These are phyloP conservation scores for Hyposoter dolosus DNA, from an alignment of 2,888 invertebrate species.

Conservation along the genomic window DNA sequence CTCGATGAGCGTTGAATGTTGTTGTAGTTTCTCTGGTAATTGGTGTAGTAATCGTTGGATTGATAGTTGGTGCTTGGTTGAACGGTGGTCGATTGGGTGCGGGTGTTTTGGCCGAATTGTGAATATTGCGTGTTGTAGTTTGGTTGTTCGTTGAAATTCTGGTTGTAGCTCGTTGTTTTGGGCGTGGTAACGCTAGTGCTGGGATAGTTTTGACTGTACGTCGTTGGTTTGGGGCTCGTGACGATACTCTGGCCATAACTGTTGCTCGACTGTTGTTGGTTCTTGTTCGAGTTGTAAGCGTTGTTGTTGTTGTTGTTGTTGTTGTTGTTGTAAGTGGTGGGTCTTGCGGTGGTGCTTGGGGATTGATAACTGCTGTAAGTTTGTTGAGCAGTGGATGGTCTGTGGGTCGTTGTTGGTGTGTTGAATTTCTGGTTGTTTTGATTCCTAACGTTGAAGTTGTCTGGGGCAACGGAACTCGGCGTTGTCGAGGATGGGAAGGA, in stretches of 20 bases:
- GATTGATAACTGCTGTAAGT: constrained; percentile 77
- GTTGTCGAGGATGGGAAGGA: constrained; percentile 68
- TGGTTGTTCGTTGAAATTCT: constrained; percentile 71
- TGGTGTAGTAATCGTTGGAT: constrained; percentile 78
- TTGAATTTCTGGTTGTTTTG: constrained; percentile 74
- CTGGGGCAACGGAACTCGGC: constrained; percentile 64
- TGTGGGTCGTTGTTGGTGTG: constrained; percentile 74
- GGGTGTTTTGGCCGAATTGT: constrained; percentile 70
- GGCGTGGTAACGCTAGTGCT: constrained; percentile 71
- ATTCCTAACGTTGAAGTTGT: constrained; percentile 71
- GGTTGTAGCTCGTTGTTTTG: constrained; percentile 74
- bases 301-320: constrained; percentile 58
- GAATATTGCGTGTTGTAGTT: constrained; percentile 72
- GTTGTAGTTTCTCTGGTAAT: constrained; percentile 79
- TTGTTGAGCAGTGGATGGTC: constrained; percentile 78
- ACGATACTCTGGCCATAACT: constrained; percentile 61
- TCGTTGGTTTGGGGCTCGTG: constrained; percentile 67
- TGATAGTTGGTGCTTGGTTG: constrained; percentile 79
- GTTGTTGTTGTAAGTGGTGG: constrained; percentile 73
- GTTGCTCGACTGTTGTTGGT: constrained; percentile 71
- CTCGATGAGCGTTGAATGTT: constrained; percentile 79
- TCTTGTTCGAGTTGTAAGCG: constrained; percentile 69
- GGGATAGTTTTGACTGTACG: constrained; percentile 68
- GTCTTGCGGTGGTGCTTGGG: constrained; percentile 75
- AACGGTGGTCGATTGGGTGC: constrained; percentile 77